Evolutionary conservation across 2,888 invertebrate species (phyloP).

Genomic region (Petrolisthes cinctipes): DNA sequence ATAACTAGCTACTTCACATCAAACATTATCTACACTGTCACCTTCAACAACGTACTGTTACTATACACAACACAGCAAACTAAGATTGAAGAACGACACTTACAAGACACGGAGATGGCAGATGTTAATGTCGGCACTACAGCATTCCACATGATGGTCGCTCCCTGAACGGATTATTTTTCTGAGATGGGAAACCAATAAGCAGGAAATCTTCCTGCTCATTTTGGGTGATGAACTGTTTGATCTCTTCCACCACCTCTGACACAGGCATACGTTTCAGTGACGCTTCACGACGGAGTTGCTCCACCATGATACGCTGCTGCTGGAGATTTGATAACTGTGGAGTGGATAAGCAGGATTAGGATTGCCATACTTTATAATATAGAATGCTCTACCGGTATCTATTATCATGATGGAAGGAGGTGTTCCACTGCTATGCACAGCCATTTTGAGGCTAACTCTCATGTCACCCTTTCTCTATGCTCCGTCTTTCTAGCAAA

Average conservation of each 20-base stretch:
- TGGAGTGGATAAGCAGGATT: neutral
- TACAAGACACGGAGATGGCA: no score
- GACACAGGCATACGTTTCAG: slow-evolving; percentile 89
- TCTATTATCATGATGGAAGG: neutral
- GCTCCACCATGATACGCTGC: slow-evolving; percentile 92
- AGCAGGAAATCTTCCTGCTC: slow-evolving; percentile 93
- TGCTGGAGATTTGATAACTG: slow-evolving; percentile 91
- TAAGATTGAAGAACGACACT: no score
- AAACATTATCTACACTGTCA: neutral
- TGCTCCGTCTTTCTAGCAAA: no score
- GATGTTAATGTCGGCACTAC: slow-evolving; percentile 71
- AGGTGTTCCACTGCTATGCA: no score
- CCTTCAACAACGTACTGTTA: neutral
- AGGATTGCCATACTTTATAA: neutral
- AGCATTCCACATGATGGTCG: slow-evolving; percentile 89
- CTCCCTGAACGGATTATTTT: slow-evolving; percentile 95
- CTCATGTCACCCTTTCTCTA: no score
- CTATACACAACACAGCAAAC: neutral
- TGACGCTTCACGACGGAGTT: slow-evolving; percentile 90
- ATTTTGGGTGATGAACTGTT: slow-evolving; percentile 90
- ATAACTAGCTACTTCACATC: no score
- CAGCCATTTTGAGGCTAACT: no score
- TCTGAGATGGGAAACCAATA: slow-evolving; percentile 93
- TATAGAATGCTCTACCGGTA: neutral
- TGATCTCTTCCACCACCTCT: slow-evolving; percentile 91